These are phyloP conservation scores for Drosophila infuscata DNA, from an alignment of 2,888 invertebrate species.

Conservation along the genomic window DNA sequence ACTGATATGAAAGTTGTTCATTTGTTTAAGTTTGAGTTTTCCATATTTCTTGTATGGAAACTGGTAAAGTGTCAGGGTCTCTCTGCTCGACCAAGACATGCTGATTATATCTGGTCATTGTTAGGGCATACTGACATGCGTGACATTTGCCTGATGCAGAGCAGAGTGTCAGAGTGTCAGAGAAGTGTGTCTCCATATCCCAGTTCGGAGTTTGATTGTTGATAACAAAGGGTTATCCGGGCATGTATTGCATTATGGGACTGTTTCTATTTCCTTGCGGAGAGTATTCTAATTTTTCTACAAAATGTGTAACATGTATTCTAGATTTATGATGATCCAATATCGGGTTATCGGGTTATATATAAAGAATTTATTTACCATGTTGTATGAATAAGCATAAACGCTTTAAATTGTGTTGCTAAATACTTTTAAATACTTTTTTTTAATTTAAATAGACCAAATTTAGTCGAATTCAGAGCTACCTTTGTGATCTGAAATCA, in stretches of 20 bases:
- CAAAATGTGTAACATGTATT: neutral
- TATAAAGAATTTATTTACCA: neutral
- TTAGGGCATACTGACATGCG: constrained; percentile 65
- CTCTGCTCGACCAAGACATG: constrained; percentile 37
- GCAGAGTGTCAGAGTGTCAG: constrained; percentile 47
- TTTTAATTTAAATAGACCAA: neutral
- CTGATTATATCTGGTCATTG: constrained; percentile 71
- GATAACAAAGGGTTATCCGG: constrained; percentile 59
- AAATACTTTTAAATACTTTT: neutral
- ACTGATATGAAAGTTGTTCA: constrained; percentile 66
- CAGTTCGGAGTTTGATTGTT: constrained; percentile 32
- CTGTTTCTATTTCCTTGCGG: neutral
- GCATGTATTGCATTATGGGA: constrained; percentile 7
- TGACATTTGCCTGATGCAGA: constrained; percentile 64
- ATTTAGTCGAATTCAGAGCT: neutral
- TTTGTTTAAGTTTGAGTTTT: constrained; percentile 40
- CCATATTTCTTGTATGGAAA: constrained; percentile 36
- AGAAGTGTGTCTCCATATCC: constrained; percentile 43
- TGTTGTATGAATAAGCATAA: neutral
- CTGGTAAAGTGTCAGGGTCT: constrained; percentile 47
- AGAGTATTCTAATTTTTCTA: neutral
- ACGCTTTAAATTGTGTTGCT: neutral
- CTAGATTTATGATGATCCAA: too few relatives aligned
- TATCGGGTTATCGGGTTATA: too few relatives aligned
- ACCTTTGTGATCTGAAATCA: neutral